phyloP scores from a whole-genome alignment of 2,888 invertebrate species.

The Eulithis prunata region DNA sequence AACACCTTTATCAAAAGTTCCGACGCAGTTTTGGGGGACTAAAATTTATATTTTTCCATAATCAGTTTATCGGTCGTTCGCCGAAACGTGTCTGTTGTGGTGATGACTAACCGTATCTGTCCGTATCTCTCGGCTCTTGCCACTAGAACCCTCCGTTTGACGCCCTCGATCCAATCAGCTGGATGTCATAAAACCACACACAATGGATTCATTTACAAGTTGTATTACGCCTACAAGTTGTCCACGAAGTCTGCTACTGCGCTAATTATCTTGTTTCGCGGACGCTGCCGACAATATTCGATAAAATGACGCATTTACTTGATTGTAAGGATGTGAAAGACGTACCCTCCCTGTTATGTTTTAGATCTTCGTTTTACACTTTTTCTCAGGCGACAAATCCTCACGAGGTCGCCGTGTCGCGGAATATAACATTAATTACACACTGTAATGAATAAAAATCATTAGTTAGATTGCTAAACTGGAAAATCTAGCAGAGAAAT shows the following conservation, averaged over 20 bases:
- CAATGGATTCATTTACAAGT: conserved; percentile 44
- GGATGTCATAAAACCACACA: conserved; percentile 64
- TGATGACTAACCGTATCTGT: conserved; percentile 79
- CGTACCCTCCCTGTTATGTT: conserved; percentile 81
- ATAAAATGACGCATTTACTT: conserved; percentile 84
- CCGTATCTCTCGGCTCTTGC: conserved; percentile 70
- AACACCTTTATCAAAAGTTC: conserved; percentile 64
- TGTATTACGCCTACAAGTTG: conserved; percentile 39
- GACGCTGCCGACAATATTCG: conserved; percentile 68
- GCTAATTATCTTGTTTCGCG: conserved; percentile 56
- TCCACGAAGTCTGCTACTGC: conserved; percentile 43
- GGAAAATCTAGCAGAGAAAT: conserved; percentile 81
- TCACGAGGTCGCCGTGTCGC: conserved; percentile 78
- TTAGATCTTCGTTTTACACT: conserved; percentile 76
- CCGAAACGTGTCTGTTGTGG: conserved; percentile 68
- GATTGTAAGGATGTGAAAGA: conserved; percentile 80
- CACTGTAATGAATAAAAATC: conserved; percentile 70
- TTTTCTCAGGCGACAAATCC: conserved; percentile 78
- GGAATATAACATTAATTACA: conserved; percentile 82
- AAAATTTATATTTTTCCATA: conserved; percentile 51
- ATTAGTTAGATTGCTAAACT: conserved; percentile 75
- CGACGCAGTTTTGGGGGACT: conserved; percentile 59
- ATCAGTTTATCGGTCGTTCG: conserved; percentile 60
- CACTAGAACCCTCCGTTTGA: conserved; percentile 62
- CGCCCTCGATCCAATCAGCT: conserved; percentile 80